Evolutionary conservation across 2,888 invertebrate species (phyloP).

Genomic region (Taenaris catops): DNA sequence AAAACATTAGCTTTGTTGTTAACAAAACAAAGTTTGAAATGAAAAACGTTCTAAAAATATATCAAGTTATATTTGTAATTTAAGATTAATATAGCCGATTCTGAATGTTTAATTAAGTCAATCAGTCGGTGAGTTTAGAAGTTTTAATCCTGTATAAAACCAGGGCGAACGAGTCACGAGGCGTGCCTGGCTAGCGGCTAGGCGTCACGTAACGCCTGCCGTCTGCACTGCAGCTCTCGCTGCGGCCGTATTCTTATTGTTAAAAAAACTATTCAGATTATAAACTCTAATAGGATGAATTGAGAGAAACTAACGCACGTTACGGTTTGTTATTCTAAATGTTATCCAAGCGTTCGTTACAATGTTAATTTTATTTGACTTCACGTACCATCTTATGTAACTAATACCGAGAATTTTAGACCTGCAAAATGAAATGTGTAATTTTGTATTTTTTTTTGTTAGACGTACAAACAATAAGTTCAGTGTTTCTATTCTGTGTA

Average conservation of each 20-base stretch:
- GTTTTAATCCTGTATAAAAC: slow-evolving; percentile 68
- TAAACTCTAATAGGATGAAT: slow-evolving; percentile 1
- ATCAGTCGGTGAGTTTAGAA: slow-evolving; percentile 43
- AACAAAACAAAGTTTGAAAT: too few relatives aligned
- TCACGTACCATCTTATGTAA: slow-evolving; percentile 12
- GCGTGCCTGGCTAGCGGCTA: slow-evolving; percentile 41
- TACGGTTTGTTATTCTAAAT: slow-evolving; percentile 10
- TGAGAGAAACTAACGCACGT: slow-evolving; percentile 1
- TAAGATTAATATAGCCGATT: slow-evolving; percentile 18
- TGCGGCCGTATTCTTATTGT: slow-evolving; percentile 7
- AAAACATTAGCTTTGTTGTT: background rate
- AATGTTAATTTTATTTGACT: slow-evolving; percentile 9
- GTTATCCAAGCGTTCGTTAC: slow-evolving; percentile 11
- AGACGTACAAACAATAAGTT: too few relatives aligned
- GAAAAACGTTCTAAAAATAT: slow-evolving; percentile 1
- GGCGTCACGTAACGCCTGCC: slow-evolving; percentile 42
- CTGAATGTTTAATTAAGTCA: slow-evolving; percentile 59
- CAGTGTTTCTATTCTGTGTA: slow-evolving; percentile 9
- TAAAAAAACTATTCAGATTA: slow-evolving; percentile 1
- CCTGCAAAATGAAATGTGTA: too few relatives aligned
- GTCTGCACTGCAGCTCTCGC: slow-evolving; percentile 15
- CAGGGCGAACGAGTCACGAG: slow-evolving; percentile 73
- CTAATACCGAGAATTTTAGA: background rate
- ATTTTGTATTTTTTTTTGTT: too few relatives aligned
- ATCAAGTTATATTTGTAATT: slow-evolving; percentile 1